phyloP scores from a whole-genome alignment of 92 coral and sea anemone genomes.

The Phenganax subtilis region DNA sequence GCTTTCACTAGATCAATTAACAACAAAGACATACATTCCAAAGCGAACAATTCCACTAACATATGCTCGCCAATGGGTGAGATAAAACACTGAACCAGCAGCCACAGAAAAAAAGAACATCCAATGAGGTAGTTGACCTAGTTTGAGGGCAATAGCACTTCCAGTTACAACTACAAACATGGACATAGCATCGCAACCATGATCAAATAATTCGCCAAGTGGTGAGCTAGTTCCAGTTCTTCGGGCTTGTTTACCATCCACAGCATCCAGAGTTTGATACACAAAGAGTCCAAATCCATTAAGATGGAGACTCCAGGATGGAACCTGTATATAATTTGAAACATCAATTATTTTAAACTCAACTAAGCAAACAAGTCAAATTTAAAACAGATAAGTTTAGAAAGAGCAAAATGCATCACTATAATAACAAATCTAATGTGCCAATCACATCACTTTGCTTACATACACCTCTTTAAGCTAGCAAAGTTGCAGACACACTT shows the following conservation, averaged over 20 bases:
- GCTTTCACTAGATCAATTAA: background rate
- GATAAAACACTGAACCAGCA: conserved; percentile 66
- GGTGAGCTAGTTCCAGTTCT: conserved; percentile 82
- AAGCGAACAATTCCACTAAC: conserved; percentile 85
- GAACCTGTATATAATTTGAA: conserved; percentile 52
- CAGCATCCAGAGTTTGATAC: conserved; percentile 87
- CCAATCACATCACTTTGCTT: too few species aligned
- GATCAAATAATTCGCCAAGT: conserved; percentile 89
- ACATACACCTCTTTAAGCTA: too few species aligned
- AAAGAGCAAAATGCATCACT: too few species aligned
- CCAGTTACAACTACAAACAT: conserved; percentile 65
- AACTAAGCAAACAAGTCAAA: too few species aligned
- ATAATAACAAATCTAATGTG: too few species aligned
- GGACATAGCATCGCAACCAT: conserved; percentile 92
- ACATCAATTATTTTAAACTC: too few species aligned
- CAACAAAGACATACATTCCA: conserved; percentile 62
- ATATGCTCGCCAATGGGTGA: conserved; percentile 92
- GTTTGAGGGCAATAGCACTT: conserved; percentile 57
- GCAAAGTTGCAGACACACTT: too few species aligned
- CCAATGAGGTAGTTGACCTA: conserved; percentile 79
- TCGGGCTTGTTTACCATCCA: conserved; percentile 97
- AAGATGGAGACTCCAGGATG: conserved; percentile 64
- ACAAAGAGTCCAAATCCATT: conserved; percentile 73
- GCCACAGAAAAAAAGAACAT: conserved; percentile 63
- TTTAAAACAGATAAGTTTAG: too few species aligned